phyloP scores from a whole-genome alignment of 2,797 vertebrate species.

The Pristis pectinata region DNA sequence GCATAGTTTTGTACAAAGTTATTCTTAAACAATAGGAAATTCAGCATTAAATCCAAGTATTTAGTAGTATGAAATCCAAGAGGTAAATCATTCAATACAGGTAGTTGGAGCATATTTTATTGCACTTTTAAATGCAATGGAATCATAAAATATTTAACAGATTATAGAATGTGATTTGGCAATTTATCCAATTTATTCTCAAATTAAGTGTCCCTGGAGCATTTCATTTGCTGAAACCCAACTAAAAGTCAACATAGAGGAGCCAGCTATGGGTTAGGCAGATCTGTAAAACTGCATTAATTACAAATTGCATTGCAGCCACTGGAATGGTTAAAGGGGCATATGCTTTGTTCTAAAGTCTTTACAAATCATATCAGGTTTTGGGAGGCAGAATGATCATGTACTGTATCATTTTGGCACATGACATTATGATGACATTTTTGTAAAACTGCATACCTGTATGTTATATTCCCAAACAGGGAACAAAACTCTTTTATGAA shows the following conservation, averaged over 20 bases:
- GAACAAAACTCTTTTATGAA: background rate
- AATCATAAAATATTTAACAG: slow-evolving; percentile 23
- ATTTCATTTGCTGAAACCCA: background rate
- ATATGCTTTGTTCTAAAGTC: background rate
- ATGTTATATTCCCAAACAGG: background rate
- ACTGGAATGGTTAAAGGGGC: background rate
- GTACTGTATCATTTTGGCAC: background rate
- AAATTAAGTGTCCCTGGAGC: background rate
- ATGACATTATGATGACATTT: background rate
- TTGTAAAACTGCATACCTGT: background rate
- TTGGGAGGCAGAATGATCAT: background rate
- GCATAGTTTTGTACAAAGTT: background rate
- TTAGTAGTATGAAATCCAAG: too few relatives aligned
- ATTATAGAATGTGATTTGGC: background rate
- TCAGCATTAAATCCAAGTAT: background rate
- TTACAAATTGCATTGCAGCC: background rate
- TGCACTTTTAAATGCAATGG: background rate
- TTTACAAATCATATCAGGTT: background rate
- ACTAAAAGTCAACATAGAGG: background rate
- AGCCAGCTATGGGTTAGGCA: background rate
- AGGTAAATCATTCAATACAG: background rate
- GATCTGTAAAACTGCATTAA: slow-evolving; percentile 19
- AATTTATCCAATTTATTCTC: background rate
- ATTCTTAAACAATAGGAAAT: background rate
- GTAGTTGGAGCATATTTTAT: background rate